phyloP scores from a whole-genome alignment of 2,113 vertebrate species.

The Macroglossus sobrinus region DNA sequence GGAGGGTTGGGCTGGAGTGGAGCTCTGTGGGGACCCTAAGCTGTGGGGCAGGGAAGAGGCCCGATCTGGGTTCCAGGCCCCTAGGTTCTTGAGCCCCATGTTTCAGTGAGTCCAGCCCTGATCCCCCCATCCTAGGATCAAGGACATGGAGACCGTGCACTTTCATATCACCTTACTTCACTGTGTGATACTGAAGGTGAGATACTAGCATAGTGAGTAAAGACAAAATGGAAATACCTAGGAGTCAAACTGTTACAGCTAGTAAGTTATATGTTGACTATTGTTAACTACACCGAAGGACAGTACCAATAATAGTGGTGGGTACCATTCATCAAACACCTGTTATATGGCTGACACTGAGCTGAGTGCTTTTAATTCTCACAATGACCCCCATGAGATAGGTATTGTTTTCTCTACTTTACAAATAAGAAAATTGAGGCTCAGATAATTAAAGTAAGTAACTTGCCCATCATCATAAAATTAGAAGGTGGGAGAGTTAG shows the following conservation, averaged over 20 bases:
- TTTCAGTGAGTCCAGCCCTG: not conserved
- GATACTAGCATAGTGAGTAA: not conserved
- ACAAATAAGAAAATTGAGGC: conserved; percentile 3
- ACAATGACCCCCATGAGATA: not conserved
- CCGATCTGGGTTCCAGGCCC: not conserved
- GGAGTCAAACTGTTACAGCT: not conserved
- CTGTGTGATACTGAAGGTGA: not conserved
- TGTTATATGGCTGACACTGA: not conserved
- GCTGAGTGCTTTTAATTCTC: not conserved
- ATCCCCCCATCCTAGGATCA: not conserved
- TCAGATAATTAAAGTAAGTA: not conserved
- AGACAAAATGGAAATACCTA: not conserved
- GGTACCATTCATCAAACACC: not conserved
- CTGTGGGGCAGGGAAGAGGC: not conserved
- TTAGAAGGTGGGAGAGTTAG: not conserved
- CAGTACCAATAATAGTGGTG: not conserved
- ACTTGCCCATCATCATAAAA: not conserved
- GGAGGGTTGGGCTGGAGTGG: not conserved
- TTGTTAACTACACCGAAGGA: not conserved
- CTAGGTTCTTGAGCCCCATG: not conserved
- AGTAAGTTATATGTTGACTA: not conserved
- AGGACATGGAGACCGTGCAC: not conserved
- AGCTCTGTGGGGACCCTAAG: not conserved
- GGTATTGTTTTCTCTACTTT: not conserved
- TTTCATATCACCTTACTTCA: not conserved